Base-by-base conservation (phyloP, 2,888 invertebrate genomes). In the Dynastes grantii region DNA sequence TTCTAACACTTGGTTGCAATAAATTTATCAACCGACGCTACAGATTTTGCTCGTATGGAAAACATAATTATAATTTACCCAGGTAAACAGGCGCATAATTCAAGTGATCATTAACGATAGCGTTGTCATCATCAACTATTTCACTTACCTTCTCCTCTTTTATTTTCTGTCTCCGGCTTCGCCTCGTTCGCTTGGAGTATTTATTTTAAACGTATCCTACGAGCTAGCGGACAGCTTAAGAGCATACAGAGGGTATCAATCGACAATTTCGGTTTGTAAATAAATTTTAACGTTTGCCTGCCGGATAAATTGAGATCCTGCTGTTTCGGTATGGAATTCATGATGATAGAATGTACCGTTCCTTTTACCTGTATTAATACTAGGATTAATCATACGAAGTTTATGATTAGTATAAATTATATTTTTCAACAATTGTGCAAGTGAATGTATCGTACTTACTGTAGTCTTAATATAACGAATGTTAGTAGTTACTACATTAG, bases 91-190 rank as follows among this genome's bases (percentile, higher is more conserved):
- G 75, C 64, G 76, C 67, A 82, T 82, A 82, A 82, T 67, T 82
- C 81, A 82, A 76, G 55, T 16, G 49, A 78, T 53, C 68, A 78
- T 58, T 78, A 78, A 37, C 78, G 70, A 45, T 45, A 29, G 71
- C 11, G 32, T 63, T 49, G 37, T 61, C 75, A 64, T 61, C 22
- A 65, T 37, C 76, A 70, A 64, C 70, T 81, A 80, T 82, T 81
- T 81, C 82, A 81, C 81, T 83, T 83, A 84, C 84, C 82, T 83
- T 81, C 81, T 8, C 78, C 71, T 80, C 80, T 75, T 58, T 22
- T 58, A 45, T 67, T n/a, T 67, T 67, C 32, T 13, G 40, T 45
- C 45, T 9, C 16, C 2, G 65, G 22, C 37, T 22, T n/a, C 9
- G n/a, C 8, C 16, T 45, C 65, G 45, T 37, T 45, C 9, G 40